A percentile compares a stretch with the other conserved stretches of the same genome.
Conservation (phyloP, 2,888 invertebrate genomes). For the Listrodromus nycthemerus region DNA sequence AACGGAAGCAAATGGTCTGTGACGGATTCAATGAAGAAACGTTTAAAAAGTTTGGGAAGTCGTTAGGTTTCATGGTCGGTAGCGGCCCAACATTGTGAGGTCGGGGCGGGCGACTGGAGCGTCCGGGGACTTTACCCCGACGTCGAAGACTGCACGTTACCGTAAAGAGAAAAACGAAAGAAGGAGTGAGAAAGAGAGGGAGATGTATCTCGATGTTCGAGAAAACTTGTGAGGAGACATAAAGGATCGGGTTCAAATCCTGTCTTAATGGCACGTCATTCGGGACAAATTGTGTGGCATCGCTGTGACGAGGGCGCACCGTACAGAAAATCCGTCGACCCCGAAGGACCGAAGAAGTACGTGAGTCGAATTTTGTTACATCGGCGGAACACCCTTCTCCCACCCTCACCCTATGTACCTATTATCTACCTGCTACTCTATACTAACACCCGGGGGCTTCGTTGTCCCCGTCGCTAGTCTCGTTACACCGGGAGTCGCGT, state of each 20-base stretch:
- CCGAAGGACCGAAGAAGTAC: constrained; percentile 73
- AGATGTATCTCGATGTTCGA: constrained; percentile 39
- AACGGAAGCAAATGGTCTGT: constrained; percentile 58
- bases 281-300: constrained; percentile 76
- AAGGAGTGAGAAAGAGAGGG: constrained; percentile 25
- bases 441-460: constrained; percentile 36
- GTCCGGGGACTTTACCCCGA: constrained; percentile 30
- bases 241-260: constrained; percentile 71
- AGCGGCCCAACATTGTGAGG: constrained; percentile 20
- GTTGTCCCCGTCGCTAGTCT: constrained; percentile 35
- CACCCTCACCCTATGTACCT: constrained; percentile 50
- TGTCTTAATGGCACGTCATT: constrained; percentile 76
- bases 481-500: constrained; percentile 48
- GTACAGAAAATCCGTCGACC: constrained; percentile 27
- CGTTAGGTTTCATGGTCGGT: constrained; percentile 68
- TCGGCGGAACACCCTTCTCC: constrained; percentile 53
- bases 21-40: constrained; percentile 69
- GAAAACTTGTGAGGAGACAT: constrained; percentile 53
- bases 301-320: constrained; percentile 63
- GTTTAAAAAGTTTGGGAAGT: constrained; percentile 72
- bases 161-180: constrained; percentile 2
- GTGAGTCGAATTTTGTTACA: constrained; percentile 77
- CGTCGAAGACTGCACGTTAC: not conserved
- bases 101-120: constrained; percentile 5
- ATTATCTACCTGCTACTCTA: constrained; percentile 48